phyloP scores from a whole-genome alignment of 1,140 invertebrate species.

The Drosophila insularis region DNA sequence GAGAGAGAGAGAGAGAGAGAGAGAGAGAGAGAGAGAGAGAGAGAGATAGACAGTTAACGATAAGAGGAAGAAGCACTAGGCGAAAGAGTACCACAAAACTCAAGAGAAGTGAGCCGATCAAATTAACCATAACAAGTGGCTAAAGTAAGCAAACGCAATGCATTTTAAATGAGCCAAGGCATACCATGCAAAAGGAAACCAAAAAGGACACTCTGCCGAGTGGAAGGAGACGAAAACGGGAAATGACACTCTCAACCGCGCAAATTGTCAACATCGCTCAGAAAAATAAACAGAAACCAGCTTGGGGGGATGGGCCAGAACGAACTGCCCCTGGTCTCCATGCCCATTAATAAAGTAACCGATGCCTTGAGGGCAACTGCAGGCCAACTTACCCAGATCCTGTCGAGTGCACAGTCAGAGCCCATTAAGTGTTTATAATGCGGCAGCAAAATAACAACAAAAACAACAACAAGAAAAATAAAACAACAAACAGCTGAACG shows the following conservation, averaged over 20 bases:
- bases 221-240: background rate
- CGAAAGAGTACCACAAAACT: too few relatives aligned
- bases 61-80: too few relatives aligned
- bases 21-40: background rate
- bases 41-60: background rate
- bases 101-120: constrained; percentile 30
- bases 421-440: constrained; percentile 44
- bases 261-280: constrained; percentile 42
- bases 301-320: too few relatives aligned
- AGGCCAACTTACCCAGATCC: constrained; percentile 39
- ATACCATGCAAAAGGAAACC: background rate
- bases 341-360: background rate
- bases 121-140: constrained; percentile 55
- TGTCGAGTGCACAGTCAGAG: constrained; percentile 22
- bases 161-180: constrained; percentile 57
- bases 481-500: constrained; percentile 13
- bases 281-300: constrained; percentile 17
- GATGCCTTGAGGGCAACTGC: constrained; percentile 14
- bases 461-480: background rate
- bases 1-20: constrained; percentile 10
- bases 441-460: constrained; percentile 47
- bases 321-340: background rate
- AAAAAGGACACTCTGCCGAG: constrained; percentile 5
- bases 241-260: constrained; percentile 25
- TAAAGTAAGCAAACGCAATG: constrained; percentile 53